Conservation (phyloP, 2,113 vertebrate species). For the Lepisosteus osseus region DNA sequence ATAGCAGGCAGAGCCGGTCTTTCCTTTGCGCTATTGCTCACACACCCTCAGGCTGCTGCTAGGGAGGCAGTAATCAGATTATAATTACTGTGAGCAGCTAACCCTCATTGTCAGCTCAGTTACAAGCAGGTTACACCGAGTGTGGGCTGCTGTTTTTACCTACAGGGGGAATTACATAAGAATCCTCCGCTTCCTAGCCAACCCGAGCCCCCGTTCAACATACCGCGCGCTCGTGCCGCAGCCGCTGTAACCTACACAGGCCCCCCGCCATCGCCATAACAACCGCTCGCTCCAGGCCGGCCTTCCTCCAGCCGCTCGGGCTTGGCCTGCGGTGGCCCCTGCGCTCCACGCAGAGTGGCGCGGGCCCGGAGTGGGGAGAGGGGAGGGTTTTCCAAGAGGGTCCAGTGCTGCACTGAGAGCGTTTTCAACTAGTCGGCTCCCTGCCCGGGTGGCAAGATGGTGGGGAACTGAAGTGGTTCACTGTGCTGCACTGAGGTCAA, state of each 20-base stretch:
- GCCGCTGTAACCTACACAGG: constrained; percentile 4
- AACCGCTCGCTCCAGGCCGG: constrained; percentile 39
- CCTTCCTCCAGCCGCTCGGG: constrained; percentile 17
- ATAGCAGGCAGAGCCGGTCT: constrained; percentile 17
- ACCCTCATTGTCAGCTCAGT: constrained; percentile 50
- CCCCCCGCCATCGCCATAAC: constrained; percentile 58
- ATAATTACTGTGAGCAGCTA: constrained; percentile 47
- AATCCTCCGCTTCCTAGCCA: constrained; percentile 63
- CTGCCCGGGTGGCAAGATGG: no score
- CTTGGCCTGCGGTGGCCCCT: constrained; percentile 43
- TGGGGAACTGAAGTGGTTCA: no score
- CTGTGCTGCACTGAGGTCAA: no score
- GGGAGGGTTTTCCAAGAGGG: constrained; percentile 42
- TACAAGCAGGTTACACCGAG: constrained; percentile 57
- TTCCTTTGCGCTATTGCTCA: constrained; percentile 18
- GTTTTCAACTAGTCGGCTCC: no score
- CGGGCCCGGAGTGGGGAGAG: constrained; percentile 36
- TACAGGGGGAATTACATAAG: constrained; percentile 73
- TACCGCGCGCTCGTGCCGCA: constrained; percentile 40
- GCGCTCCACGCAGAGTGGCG: no score
- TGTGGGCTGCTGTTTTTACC: constrained; percentile 66
- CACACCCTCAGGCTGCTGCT: constrained; percentile 21
- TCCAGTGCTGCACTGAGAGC: background rate
- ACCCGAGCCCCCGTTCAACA: constrained; percentile 54
- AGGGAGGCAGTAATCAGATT: constrained; percentile 40